These are phyloP conservation scores for Notarius quadriscutis DNA, from an alignment of 2,113 vertebrate species.

Conservation along the genomic window DNA sequence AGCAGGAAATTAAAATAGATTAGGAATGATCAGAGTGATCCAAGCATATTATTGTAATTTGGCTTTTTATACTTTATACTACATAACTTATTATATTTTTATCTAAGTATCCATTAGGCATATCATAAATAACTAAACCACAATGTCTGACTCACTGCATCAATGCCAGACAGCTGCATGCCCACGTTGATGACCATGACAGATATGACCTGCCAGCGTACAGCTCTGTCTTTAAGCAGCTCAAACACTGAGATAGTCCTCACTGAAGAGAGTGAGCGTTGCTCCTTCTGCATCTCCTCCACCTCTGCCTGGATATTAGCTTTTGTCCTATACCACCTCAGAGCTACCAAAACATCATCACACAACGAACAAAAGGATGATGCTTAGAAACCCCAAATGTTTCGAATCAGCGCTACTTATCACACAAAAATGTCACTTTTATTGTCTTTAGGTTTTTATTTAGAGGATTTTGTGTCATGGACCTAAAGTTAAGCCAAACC, in stretches of 20 bases:
- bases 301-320: constrained; percentile 76
- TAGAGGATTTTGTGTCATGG: background rate
- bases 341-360: constrained; percentile 63
- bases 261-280: constrained; percentile 74
- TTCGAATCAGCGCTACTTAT: background rate
- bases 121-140: background rate
- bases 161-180: constrained; percentile 90
- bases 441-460: background rate
- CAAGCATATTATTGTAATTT: background rate
- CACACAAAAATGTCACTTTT: background rate
- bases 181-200: constrained; percentile 81
- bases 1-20: background rate
- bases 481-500: background rate
- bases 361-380: background rate
- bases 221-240: constrained; percentile 72
- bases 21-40: background rate
- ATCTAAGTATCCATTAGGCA: background rate
- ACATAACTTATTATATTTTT: background rate
- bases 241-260: constrained; percentile 71
- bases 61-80: background rate
- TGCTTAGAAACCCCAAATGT: background rate
- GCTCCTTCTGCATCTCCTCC: constrained; percentile 86
- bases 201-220: constrained; percentile 84
- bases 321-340: constrained; percentile 74
- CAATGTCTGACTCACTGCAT: constrained; percentile 76